phyloP scores from a whole-genome alignment of 2,888 invertebrate genomes.

The Troilus luridus region DNA sequence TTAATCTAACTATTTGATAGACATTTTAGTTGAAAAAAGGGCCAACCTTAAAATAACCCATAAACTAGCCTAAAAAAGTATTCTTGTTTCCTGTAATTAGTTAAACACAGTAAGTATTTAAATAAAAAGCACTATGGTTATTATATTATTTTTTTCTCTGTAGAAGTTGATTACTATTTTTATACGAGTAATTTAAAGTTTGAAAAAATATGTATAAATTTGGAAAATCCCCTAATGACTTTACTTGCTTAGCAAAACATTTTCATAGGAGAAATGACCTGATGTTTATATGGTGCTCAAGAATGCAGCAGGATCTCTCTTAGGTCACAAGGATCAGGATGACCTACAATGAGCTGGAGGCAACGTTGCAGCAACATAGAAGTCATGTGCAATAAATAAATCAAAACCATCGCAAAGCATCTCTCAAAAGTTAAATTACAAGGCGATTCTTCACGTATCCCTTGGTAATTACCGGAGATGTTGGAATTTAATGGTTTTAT shows the following conservation, averaged over 20 bases:
- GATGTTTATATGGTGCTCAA: not conserved
- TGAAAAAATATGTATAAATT: not conserved
- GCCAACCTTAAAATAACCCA: too few relatives aligned
- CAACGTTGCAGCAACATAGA: not conserved
- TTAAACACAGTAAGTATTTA: too few relatives aligned
- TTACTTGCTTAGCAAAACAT: not conserved
- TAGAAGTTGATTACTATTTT: too few relatives aligned
- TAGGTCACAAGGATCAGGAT: not conserved
- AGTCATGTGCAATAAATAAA: not conserved
- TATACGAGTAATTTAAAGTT: too few relatives aligned
- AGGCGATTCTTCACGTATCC: slow-evolving; percentile 27
- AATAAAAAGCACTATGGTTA: too few relatives aligned
- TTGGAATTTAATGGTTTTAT: slow-evolving; percentile 17
- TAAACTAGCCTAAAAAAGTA: too few relatives aligned
- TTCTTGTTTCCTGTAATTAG: too few relatives aligned
- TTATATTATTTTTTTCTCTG: too few relatives aligned
- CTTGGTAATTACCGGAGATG: not conserved
- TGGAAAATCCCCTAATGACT: not conserved
- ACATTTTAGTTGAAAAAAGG: too few relatives aligned
- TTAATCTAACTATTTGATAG: too few relatives aligned
- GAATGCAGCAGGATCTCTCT: not conserved
- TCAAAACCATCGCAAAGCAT: not conserved
- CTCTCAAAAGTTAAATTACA: slow-evolving; percentile 8
- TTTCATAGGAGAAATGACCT: not conserved
- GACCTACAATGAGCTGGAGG: not conserved